Base-by-base conservation (phyloP, 2,113 vertebrate species). In the Plotosus lineatus region DNA sequence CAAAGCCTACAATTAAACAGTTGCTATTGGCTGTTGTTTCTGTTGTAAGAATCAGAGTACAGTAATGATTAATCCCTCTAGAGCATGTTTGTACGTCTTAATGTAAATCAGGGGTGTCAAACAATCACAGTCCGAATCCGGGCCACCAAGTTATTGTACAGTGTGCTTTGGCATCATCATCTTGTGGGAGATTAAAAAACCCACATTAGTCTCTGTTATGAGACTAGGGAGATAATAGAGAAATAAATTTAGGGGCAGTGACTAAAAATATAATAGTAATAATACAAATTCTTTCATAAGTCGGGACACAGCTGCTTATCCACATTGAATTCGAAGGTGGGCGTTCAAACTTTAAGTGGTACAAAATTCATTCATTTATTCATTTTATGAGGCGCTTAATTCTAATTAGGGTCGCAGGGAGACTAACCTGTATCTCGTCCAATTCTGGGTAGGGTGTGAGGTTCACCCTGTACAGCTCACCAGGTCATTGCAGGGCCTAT, bases 61-160 rank as follows among this genome's bases (percentile, higher is more conserved):
- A 61, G 60, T 76, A 33, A 63, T 21, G 17, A 71, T 79, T 84
- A 73, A 78, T 75, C 74, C 17, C 48, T 78, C 17, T 60, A 53
- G 56, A 78, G 77, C 85, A 84, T 84, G 85, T 76, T 31, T 77
- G 42, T 82, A 66, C 75, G 77, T 82, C 21, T 80, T 85, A 51
- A 73, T 23, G 9, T 51, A 12, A 73, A 51, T 36, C 31, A 26
- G 69, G 46, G 46, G 28, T 73, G 69, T 73, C 46, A 73, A 73
- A 73, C 10, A 73, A 51, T 33, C 50, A 3, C 23, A 6, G 23
- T 26, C 44, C 6, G 11, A 44, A 65, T 23, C 33, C 19, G 1
- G 19, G 7, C 33, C 33, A 38, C 33, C 33, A 31, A 19, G 12
- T 65, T 9, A 10, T 3, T 65, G 21, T 40, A 33, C 28, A 60